Evolutionary conservation across 2,113 vertebrate species (phyloP).

Genomic region (Castor canadensis): DNA sequence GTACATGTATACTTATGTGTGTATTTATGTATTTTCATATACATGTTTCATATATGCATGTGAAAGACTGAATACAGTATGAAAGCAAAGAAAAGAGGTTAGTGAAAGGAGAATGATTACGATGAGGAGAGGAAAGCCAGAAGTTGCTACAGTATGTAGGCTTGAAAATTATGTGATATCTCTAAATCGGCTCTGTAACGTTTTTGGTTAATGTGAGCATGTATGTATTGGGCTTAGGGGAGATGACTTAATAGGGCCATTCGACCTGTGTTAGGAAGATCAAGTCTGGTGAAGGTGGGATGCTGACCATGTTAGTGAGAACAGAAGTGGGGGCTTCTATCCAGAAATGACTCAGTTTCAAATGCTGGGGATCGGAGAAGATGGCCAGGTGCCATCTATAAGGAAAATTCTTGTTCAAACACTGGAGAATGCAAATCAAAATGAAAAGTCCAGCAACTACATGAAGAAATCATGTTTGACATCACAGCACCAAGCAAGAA

Average conservation of each 20-base stretch:
- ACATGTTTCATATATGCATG: not conserved
- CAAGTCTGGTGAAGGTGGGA: not conserved
- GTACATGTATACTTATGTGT: no score
- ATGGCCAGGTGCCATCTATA: not conserved
- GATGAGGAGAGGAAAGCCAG: not conserved
- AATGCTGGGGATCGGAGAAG: no score
- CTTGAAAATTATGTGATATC: not conserved
- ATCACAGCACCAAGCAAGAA: not conserved
- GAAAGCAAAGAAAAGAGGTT: not conserved
- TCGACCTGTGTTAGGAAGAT: not conserved
- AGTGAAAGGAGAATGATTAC: not conserved
- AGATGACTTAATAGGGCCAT: not conserved
- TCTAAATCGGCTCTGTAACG: not conserved
- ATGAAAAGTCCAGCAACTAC: not conserved
- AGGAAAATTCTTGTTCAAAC: no score
- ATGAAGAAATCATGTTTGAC: not conserved
- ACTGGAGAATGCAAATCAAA: not conserved
- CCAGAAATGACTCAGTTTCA: not conserved
- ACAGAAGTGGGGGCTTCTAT: not conserved
- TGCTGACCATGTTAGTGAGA: not conserved
- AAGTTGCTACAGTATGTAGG: not conserved
- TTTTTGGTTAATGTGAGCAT: not conserved
- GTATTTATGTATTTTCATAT: no score
- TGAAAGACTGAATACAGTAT: not conserved
- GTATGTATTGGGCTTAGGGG: not conserved